Evolutionary conservation across 2,113 vertebrate genomes (phyloP).

Genomic region (Nibea albiflora): DNA sequence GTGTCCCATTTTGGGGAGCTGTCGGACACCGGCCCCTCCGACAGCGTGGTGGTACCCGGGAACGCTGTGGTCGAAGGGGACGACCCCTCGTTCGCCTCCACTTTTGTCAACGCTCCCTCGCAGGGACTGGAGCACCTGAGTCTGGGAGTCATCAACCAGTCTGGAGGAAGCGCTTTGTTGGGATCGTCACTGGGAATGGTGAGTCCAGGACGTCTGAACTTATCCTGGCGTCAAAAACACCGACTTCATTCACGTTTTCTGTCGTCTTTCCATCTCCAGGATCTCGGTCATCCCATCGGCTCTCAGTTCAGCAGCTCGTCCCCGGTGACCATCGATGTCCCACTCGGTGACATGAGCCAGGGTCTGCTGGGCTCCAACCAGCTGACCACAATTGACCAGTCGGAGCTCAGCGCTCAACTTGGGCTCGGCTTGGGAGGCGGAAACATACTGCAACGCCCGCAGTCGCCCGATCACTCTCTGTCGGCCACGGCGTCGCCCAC

Average conservation of each 20-base stretch:
- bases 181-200: constrained; percentile 77
- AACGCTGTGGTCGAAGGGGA: constrained; percentile 86
- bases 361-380: constrained; percentile 88
- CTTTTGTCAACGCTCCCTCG: constrained; percentile 77
- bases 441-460: constrained; percentile 83
- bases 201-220: neutral
- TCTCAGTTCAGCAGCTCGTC: constrained; percentile 91
- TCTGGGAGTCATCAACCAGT: constrained; percentile 89
- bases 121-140: constrained; percentile 88
- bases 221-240: neutral
- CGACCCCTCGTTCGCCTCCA: constrained; percentile 84
- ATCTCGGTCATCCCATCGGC: constrained; percentile 90
- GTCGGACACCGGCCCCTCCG: constrained; percentile 83
- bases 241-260: too few species aligned
- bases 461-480: constrained; percentile 88
- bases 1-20: constrained; percentile 91
- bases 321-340: constrained; percentile 91
- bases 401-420: constrained; percentile 92
- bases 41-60: constrained; percentile 83
- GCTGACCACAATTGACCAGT: constrained; percentile 94
- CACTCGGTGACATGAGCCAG: constrained; percentile 88
- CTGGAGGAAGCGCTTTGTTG: constrained; percentile 85
- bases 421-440: constrained; percentile 89
- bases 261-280: constrained; percentile 72
- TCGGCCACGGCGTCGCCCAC: constrained; percentile 89